phyloP scores from a whole-genome alignment of 1,140 invertebrate genomes.

The Pseudomyrmex dendroicus region DNA sequence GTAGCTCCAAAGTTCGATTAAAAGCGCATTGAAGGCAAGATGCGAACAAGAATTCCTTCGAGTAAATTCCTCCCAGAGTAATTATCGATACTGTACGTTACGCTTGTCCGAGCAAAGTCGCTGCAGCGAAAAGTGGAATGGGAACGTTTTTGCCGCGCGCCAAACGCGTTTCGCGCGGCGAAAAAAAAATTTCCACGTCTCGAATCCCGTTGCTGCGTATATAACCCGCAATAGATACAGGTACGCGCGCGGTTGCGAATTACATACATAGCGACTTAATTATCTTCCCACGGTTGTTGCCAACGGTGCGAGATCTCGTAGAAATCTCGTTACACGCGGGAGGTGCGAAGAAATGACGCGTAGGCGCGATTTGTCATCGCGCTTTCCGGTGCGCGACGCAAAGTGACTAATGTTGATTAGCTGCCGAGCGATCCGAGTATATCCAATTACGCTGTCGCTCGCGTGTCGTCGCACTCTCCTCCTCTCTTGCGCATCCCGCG shows the following conservation, averaged over 20 bases:
- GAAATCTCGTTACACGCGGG: slow-evolving; percentile 41
- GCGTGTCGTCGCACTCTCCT: slow-evolving; percentile 56
- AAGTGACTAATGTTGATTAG: slow-evolving; percentile 74
- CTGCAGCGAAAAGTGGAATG: not conserved
- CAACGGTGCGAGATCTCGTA: not conserved
- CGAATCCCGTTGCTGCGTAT: not conserved
- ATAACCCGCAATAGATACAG: too few relatives aligned
- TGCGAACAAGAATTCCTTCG: slow-evolving; percentile 40
- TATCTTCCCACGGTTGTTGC: slow-evolving; percentile 43
- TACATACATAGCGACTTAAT: slow-evolving; percentile 23
- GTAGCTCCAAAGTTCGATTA: slow-evolving; percentile 30
- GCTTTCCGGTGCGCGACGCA: slow-evolving; percentile 44
- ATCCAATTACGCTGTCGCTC: slow-evolving; percentile 72
- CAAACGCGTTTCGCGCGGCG: not conserved
- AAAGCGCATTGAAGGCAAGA: slow-evolving; percentile 11
- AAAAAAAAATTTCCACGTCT: not conserved
- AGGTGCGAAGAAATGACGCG: slow-evolving; percentile 46
- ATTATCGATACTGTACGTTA: slow-evolving; percentile 46
- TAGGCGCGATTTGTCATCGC: slow-evolving; percentile 61
- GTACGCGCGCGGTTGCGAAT: not conserved
- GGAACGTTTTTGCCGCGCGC: not conserved
- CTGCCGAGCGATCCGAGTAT: slow-evolving; percentile 72
- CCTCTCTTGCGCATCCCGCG: not conserved
- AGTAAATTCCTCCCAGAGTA: slow-evolving; percentile 47
- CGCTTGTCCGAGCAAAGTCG: not conserved